These are phyloP conservation scores for Hyles vespertilio DNA, from an alignment of 1,140 invertebrate genomes.

Conservation along the genomic window DNA sequence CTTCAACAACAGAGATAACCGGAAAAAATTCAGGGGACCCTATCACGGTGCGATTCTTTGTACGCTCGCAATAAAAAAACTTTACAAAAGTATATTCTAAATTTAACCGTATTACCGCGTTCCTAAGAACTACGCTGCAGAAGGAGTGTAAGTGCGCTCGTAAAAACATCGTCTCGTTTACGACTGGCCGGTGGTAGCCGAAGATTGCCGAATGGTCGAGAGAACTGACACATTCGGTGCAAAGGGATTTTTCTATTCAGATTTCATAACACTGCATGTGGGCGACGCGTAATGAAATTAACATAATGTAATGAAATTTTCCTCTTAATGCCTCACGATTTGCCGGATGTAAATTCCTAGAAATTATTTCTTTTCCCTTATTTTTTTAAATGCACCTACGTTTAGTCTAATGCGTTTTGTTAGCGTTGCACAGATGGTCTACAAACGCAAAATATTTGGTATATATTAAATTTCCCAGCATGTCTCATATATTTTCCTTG, in stretches of 20 bases:
- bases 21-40: constrained; percentile 58
- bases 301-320: constrained; percentile 5
- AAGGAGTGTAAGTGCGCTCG: constrained; percentile 23
- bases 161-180: constrained; percentile 57
- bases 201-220: constrained; percentile 36
- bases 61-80: constrained; percentile 22
- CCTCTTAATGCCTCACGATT: neutral
- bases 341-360: neutral
- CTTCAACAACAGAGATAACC: constrained; percentile 50
- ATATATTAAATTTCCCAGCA: no score
- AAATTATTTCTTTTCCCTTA: neutral
- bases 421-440: no score
- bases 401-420: no score
- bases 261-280: no score
- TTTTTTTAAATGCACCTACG: neutral
- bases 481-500: no score
- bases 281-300: constrained; percentile 1
- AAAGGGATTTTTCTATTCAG: no score
- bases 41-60: constrained; percentile 54
- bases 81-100: constrained; percentile 9
- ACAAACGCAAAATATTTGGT: no score
- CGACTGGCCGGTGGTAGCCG: constrained; percentile 43
- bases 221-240: no score
- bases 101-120: constrained; percentile 12
- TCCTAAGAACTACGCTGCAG: no score